Percentiles rank a stretch among this genome's conserved stretches.
Evolutionary conservation across 2,113 vertebrate species (phyloP).

Genomic region (Heterochromis multidens): DNA sequence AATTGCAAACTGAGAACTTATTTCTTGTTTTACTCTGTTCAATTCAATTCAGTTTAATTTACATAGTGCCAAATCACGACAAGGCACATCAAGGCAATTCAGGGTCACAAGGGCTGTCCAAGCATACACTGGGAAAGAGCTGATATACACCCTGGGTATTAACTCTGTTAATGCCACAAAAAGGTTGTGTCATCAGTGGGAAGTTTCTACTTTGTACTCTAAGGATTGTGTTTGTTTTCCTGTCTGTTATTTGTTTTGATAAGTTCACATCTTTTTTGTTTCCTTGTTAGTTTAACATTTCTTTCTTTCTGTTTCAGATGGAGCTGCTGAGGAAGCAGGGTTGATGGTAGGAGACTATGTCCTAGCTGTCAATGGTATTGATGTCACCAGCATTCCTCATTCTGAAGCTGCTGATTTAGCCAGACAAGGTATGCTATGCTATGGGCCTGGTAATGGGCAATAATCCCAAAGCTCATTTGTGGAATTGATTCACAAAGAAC

Average conservation of each 20-base stretch:
- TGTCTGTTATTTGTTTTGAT: neutral
- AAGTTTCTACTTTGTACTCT: fast-evolving
- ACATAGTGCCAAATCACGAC: too few species aligned
- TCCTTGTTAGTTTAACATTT: neutral
- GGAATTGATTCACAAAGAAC: neutral
- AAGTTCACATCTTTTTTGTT: neutral
- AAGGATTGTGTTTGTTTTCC: neutral
- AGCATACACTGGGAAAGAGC: too few species aligned
- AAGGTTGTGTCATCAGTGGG: neutral
- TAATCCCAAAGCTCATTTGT: neutral
- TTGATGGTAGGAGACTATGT: conserved; percentile 85
- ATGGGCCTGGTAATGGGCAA: neutral
- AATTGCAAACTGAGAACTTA: neutral
- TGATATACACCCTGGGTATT: too few species aligned
- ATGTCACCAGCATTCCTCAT: conserved; percentile 86
- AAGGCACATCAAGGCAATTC: too few species aligned
- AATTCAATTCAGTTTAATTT: too few species aligned
- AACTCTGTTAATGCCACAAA: neutral
- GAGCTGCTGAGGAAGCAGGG: conserved; percentile 87
- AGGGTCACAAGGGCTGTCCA: too few species aligned
- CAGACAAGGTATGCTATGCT: conserved; percentile 70
- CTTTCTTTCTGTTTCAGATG: conserved; percentile 73
- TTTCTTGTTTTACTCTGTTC: neutral
- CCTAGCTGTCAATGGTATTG: conserved; percentile 85
- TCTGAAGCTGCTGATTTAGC: conserved; percentile 87